These are phyloP conservation scores for Drosophila antonietae DNA, from an alignment of 2,888 invertebrate genomes.

Conservation along the genomic window DNA sequence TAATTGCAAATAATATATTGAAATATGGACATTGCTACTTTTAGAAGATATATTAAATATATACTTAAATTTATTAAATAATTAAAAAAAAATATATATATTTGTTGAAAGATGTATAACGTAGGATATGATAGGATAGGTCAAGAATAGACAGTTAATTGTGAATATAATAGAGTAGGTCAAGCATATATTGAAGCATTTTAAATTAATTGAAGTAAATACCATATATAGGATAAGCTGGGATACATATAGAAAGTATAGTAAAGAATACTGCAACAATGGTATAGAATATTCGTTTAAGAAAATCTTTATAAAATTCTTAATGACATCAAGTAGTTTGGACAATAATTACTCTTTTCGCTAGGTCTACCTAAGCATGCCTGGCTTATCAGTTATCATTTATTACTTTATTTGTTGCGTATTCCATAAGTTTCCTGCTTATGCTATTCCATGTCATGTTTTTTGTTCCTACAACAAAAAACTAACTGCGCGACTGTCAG, in stretches of 20 bases:
- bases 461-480: constrained; percentile 14
- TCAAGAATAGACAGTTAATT: neutral
- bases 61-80: no score
- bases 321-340: neutral
- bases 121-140: neutral
- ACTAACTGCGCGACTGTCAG: constrained; percentile 4
- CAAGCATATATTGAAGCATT: no score
- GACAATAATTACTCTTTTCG: neutral
- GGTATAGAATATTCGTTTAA: neutral
- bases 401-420: constrained; percentile 16
- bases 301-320: neutral
- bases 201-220: no score
- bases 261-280: no score
- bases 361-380: neutral
- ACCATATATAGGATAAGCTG: no score
- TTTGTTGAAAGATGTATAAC: no score
- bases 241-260: no score
- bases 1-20: neutral
- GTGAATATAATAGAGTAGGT: no score
- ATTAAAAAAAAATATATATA: no score
- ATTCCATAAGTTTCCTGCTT: constrained; percentile 29
- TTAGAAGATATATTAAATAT: neutral
- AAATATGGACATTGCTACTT: no score
- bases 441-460: constrained; percentile 38
- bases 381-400: constrained; percentile 1